Evolutionary conservation across 1,140 invertebrate genomes (phyloP).

Genomic region (Scaptomyza pallida): DNA sequence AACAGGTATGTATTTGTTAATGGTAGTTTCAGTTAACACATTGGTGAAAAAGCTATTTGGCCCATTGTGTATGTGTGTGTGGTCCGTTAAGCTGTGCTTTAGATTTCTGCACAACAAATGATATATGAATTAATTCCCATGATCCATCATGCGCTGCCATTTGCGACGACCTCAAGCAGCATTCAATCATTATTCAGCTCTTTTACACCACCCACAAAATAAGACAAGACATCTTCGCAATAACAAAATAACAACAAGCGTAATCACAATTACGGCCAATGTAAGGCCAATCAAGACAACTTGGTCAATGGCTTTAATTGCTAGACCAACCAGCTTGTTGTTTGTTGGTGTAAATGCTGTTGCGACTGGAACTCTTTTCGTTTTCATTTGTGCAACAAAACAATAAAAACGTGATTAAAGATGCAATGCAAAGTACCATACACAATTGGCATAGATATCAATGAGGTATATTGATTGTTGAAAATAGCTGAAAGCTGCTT

Average conservation of each 20-base stretch:
- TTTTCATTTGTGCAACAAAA: constrained; percentile 71
- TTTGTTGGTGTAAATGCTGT: constrained; percentile 60
- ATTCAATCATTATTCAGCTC: constrained; percentile 71
- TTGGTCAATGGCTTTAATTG: constrained; percentile 78
- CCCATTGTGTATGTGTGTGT: constrained; percentile 39
- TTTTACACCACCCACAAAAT: constrained; percentile 69
- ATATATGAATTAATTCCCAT: constrained; percentile 59
- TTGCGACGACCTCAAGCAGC: constrained; percentile 58
- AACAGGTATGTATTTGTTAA: constrained; percentile 45
- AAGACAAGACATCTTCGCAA: constrained; percentile 56
- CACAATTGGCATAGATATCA: constrained; percentile 40
- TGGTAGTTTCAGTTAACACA: constrained; percentile 58
- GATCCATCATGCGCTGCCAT: constrained; percentile 68
- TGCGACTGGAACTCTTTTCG: constrained; percentile 56
- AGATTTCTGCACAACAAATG: constrained; percentile 45
- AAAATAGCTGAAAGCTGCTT: not conserved
- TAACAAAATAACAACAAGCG: constrained; percentile 40
- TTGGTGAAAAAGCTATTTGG: constrained; percentile 52
- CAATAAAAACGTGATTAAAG: constrained; percentile 82
- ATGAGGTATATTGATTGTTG: not conserved
- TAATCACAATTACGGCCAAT: constrained; percentile 41
- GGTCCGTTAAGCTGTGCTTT: constrained; percentile 46
- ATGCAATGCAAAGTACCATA: constrained; percentile 68
- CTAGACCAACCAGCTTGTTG: constrained; percentile 11
- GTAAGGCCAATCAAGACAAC: constrained; percentile 78